A percentile compares a stretch with the other conserved stretches of the same genome.
These are phyloP conservation scores for Lepidurus couesii DNA, from an alignment of 1,140 invertebrate genomes.

Conservation along the genomic window DNA sequence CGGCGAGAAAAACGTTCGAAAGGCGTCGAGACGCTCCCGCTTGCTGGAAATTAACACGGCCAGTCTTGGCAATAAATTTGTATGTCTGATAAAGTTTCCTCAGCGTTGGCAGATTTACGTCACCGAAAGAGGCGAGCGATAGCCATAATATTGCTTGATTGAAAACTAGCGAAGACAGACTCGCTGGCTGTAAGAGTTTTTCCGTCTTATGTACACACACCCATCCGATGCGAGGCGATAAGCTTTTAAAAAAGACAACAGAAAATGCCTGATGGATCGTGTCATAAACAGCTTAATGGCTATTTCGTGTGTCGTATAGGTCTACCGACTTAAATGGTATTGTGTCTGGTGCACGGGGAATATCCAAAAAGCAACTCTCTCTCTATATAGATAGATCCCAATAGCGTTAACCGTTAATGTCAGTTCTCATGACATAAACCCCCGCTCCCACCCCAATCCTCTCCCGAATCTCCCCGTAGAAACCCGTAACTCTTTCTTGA, in stretches of 20 bases:
- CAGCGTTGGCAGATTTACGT: background rate
- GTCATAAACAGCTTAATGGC: conserved; percentile 15
- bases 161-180: background rate
- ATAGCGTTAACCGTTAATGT: background rate
- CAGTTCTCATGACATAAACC: background rate
- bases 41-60: background rate
- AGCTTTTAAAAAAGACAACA: background rate
- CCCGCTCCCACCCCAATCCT: background rate
- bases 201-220: background rate
- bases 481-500: conserved; percentile 3
- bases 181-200: background rate
- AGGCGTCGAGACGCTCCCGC: background rate
- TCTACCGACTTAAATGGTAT: background rate
- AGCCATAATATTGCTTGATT: conserved; percentile 5
- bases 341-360: background rate
- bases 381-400: background rate
- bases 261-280: background rate
- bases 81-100: background rate
- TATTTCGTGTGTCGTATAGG: background rate
- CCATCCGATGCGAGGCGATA: background rate
- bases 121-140: background rate
- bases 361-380: background rate
- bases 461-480: background rate
- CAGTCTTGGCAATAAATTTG: background rate
- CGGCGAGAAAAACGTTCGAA: background rate